These are phyloP conservation scores for Frieseomelitta varia DNA, from an alignment of 1,140 invertebrate species.

Conservation along the genomic window DNA sequence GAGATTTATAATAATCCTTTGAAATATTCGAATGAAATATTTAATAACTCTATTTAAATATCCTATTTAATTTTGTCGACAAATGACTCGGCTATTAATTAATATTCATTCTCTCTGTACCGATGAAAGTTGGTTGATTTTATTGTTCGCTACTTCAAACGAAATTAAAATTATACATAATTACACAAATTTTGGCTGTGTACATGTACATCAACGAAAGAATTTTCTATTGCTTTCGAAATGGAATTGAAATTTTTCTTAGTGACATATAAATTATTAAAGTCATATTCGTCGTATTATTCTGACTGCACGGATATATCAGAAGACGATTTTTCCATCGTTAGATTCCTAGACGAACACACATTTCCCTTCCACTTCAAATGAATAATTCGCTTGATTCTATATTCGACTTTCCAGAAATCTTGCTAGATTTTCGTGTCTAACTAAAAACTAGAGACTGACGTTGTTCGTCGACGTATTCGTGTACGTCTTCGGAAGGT, in stretches of 20 bases:
- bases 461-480: neutral
- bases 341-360: neutral
- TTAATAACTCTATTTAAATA: neutral
- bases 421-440: fast-evolving
- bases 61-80: neutral
- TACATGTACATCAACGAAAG: too few relatives aligned
- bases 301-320: neutral
- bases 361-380: neutral
- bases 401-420: neutral
- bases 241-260: neutral
- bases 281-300: neutral
- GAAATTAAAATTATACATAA: too few relatives aligned
- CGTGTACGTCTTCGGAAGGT: neutral
- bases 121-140: too few relatives aligned
- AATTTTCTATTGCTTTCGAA: too few relatives aligned
- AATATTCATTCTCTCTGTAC: neutral
- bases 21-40: too few relatives aligned
- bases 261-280: neutral
- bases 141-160: neutral
- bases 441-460: neutral
- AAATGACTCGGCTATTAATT: neutral
- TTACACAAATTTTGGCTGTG: too few relatives aligned
- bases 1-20: neutral
- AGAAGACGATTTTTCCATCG: neutral
- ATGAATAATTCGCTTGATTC: neutral